A percentile compares a stretch with the other conserved stretches of the same genome.
phyloP scores from a whole-genome alignment of 64 coral and sea anemone genomes.

The Stichodactyla mertensii region DNA sequence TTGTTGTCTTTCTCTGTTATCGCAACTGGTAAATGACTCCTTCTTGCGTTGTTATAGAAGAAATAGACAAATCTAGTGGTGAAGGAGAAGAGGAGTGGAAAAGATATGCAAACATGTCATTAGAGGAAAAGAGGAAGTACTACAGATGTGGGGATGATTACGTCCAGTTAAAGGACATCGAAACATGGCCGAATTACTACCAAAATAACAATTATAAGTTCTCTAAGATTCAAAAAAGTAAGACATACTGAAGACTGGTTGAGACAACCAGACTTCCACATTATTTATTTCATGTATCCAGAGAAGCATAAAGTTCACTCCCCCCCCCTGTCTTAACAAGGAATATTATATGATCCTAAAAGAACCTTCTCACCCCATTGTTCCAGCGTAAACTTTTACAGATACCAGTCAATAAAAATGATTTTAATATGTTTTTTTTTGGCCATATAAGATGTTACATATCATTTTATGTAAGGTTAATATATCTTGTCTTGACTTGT shows the following conservation, averaged over 20 bases:
- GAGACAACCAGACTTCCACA: neutral
- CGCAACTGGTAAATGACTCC: neutral
- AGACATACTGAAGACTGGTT: neutral
- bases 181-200: constrained; percentile 69
- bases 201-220: constrained; percentile 39
- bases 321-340: too few relatives aligned
- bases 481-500: too few relatives aligned
- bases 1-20: neutral
- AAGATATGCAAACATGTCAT: constrained; percentile 39
- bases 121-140: constrained; percentile 50
- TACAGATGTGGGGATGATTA: constrained; percentile 72
- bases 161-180: constrained; percentile 43
- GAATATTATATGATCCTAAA: too few relatives aligned
- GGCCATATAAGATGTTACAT: too few relatives aligned
- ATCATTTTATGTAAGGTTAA: too few relatives aligned
- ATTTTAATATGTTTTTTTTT: too few relatives aligned
- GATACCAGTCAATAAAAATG: too few relatives aligned
- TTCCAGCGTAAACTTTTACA: too few relatives aligned
- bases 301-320: too few relatives aligned
- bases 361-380: too few relatives aligned
- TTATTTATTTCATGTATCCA: too few relatives aligned
- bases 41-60: neutral
- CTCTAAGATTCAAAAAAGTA: neutral
- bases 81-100: constrained; percentile 10
- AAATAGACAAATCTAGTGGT: neutral